Base-by-base conservation (phyloP, 2,113 vertebrate genomes). In the Lagenorhynchus albirostris region DNA sequence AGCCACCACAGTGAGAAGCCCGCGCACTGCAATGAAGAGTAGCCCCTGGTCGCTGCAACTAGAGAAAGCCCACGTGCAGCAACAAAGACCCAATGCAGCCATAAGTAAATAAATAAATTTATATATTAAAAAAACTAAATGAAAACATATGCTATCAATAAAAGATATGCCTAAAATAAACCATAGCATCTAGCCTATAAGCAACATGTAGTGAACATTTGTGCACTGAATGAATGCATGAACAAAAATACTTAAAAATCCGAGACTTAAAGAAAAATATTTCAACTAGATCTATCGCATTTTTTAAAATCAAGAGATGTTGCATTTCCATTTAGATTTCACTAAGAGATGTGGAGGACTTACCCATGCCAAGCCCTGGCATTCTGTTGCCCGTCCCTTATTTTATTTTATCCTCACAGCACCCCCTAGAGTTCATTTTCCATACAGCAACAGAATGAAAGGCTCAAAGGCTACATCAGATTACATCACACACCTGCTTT, bases 161-260 rank as follows among this genome's bases (percentile, higher is more conserved):
- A 38, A 86, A 89, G 12, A n/a, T 77, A 70, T 10, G 10, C 18
- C 44, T 85, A 79, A 90, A 84, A 93, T 38, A 68, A 77, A 79
- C 55, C 55, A 20, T 58, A 58, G 47, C 47, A 77, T 18, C 18
- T 77, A 85, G 50, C 63, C 50, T 87, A 47, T 31, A 80, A 87
- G 93, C 29, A 38, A 90, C 38, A 77, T 58, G 87, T 55, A 86
- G 44, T 91, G 71, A 90, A 23, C 76, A 55, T 71, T 47, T 70
- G 38, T 92, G 65, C 70, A 81, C 25, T 44, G 23, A 85, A 73
- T 76, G 79, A 65, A 81, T 38, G 33, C 33, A 36, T 58, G 29
- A 81, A 87, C 31, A 93, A 33, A 96, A 85, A 36, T 79, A 82
- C 79, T 96, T 90, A 14, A 82, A 97, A 95, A 68, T 18, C 23